Percentiles rank a stretch among this genome's conserved stretches.
These are phyloP conservation scores for Gadus chalcogrammus DNA, from an alignment of 2,113 vertebrate genomes.

Conservation along the genomic window DNA sequence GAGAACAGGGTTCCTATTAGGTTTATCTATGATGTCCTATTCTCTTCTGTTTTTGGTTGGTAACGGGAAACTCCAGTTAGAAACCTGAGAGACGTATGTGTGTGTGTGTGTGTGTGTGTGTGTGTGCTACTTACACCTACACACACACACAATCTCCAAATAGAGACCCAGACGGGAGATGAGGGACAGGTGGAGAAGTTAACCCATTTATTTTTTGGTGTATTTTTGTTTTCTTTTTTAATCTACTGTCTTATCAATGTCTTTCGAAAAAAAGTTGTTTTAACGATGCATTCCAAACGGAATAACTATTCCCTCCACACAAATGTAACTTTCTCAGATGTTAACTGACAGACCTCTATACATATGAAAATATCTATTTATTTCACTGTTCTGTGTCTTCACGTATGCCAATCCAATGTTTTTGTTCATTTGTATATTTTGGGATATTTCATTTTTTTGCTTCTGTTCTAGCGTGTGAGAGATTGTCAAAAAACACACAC, in stretches of 20 bases:
- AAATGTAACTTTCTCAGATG: slow-evolving; percentile 59
- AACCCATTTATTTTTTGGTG: slow-evolving; percentile 45
- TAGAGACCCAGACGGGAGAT: slow-evolving; percentile 47
- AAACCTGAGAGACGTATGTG: slow-evolving; percentile 38
- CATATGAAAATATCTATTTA: slow-evolving; percentile 58
- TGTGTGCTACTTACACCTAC: slow-evolving; percentile 9
- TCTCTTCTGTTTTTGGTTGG: neutral
- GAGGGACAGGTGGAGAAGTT: slow-evolving; percentile 70
- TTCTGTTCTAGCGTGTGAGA: slow-evolving; percentile 45
- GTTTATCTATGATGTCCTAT: slow-evolving; percentile 22
- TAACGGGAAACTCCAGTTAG: slow-evolving; percentile 47
- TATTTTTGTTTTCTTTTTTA: no score
- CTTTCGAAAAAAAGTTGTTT: slow-evolving; percentile 35
- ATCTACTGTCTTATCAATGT: slow-evolving; percentile 48
- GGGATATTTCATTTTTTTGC: slow-evolving; percentile 14
- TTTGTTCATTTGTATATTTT: slow-evolving; percentile 27
- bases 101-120: neutral
- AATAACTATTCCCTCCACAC: slow-evolving; percentile 24
- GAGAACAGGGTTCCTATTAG: slow-evolving; percentile 6
- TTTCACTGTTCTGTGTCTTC: slow-evolving; percentile 57
- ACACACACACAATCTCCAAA: slow-evolving; percentile 15
- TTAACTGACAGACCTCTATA: slow-evolving; percentile 48
- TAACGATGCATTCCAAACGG: slow-evolving; percentile 55
- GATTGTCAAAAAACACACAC: slow-evolving; percentile 46
- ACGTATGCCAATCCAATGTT: slow-evolving; percentile 35